Evolutionary conservation across 2,888 invertebrate genomes (phyloP).

Genomic region (Imbricaverruca yamaguchii): DNA sequence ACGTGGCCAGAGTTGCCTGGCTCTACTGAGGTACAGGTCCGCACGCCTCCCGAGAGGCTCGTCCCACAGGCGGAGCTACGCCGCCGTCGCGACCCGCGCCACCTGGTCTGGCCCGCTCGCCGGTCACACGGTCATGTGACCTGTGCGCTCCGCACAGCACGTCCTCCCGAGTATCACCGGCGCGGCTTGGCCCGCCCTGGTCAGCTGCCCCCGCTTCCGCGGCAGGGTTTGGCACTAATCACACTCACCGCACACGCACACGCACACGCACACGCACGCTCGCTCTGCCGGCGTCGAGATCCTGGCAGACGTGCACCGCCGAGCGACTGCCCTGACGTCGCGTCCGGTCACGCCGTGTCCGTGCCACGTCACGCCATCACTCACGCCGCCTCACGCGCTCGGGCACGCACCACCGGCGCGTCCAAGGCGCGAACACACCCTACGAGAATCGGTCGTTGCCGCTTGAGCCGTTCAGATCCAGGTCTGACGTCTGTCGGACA

Average conservation of each 20-base stretch:
- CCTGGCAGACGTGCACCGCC: neutral
- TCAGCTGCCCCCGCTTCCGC: too few species aligned
- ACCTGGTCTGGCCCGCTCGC: neutral
- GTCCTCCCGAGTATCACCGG: neutral
- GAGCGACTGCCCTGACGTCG: neutral
- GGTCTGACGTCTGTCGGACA: constrained; percentile 28
- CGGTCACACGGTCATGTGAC: neutral
- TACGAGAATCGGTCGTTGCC: constrained; percentile 24
- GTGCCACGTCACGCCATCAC: neutral
- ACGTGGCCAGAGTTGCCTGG: neutral
- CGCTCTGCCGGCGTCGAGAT: neutral
- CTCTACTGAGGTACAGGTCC: neutral
- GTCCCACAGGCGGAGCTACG: neutral
- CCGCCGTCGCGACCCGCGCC: neutral
- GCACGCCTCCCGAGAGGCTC: neutral
- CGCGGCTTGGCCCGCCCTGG: neutral
- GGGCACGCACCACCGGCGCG: neutral
- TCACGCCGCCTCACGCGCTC: neutral
- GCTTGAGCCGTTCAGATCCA: constrained; percentile 33
- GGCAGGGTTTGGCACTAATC: neutral
- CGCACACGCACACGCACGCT: neutral
- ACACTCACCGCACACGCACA: neutral
- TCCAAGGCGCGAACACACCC: neutral
- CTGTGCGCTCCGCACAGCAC: too few species aligned
- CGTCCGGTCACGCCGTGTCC: neutral